Evolutionary conservation across 35 echinoderm and acorn worm species (phyloP), one percentile per base, ranked within the genome.

Genomic region (Nesometra sesokonis): DNA sequence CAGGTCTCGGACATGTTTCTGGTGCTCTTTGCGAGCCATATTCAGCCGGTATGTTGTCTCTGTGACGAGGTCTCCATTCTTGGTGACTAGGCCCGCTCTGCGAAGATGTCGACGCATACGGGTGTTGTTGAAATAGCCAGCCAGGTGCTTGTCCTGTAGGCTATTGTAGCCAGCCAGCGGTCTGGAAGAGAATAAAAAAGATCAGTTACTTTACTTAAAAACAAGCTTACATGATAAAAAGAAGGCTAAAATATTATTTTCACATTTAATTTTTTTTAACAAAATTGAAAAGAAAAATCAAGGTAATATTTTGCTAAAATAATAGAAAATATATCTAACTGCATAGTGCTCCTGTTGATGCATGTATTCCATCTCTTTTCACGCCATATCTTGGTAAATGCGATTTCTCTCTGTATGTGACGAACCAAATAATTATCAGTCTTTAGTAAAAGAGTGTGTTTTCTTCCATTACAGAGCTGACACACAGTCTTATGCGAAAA

Each of bases 61-160:
- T 13, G 96, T 94, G 29, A 99, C 87, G 33, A 97, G 88, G 40
- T 94, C 92, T 23, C 96, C 96, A 29, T 76, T 34, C n/a, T 90
- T 76, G n/a, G 93, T 90, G 90, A 99, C 86, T 35, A 99, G 93
- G 3, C 96, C 96, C 0, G 96, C 91, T 36, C 83, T 85, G 23
- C 91, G 84, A 35, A 99, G 93, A 88, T 99, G 96, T 35, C 90
- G 38, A 5, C 93, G 84, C 90, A 99, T 99, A 32, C 90, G 86
- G 4, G 87, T 87, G 77, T 99, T 99, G 92, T 94, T 99, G 92
- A 99, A 99, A 86, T 94, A 99, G 78, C 96, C 96, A 0, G 94
- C 90, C 88, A 99, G 86, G 90, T 99, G 90, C 39, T 92, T 93
- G 90, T 99, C 96, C 88, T 93, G 92, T 13, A 99, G 93, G 88